These are phyloP conservation scores for Theropithecus gelada DNA, from an alignment of 2,113 vertebrate species.

Conservation along the genomic window DNA sequence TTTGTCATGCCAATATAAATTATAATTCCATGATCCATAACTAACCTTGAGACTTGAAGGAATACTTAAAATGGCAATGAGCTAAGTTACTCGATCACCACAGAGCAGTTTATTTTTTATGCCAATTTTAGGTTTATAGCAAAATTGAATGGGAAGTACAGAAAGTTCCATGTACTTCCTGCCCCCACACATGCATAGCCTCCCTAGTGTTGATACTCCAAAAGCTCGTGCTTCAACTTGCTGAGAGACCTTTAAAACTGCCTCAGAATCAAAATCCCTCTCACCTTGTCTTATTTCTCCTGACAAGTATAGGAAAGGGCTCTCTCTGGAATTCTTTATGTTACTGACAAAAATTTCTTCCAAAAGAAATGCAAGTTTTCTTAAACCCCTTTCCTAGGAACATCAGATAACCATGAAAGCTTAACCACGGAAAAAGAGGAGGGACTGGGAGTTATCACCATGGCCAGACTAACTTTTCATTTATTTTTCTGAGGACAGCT, in stretches of 20 bases:
- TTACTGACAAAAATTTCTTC: not conserved
- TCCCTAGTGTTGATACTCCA: not conserved
- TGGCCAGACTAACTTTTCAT: not conserved
- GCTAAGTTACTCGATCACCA: not conserved
- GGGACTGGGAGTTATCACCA: not conserved
- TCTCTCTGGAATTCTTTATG: not conserved
- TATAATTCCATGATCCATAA: not conserved
- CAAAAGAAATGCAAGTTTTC: not conserved
- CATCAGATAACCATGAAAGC: not conserved
- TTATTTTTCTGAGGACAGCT: not conserved
- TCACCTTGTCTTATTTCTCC: not conserved
- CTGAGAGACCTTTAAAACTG: not conserved
- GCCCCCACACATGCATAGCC: rapidly evolving
- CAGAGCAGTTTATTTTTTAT: not conserved
- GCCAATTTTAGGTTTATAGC: not conserved
- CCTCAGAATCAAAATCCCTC: not conserved
- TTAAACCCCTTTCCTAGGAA: not conserved
- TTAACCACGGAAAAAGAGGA: not conserved
- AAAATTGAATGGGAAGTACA: not conserved
- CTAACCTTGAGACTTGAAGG: not conserved
- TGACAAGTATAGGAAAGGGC: not conserved
- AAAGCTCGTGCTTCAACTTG: not conserved
- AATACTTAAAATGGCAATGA: not conserved
- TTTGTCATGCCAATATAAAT: not conserved
- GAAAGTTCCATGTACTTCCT: not conserved